Conservation (phyloP, 1,140 invertebrate species). For the Drosophila mayri region DNA sequence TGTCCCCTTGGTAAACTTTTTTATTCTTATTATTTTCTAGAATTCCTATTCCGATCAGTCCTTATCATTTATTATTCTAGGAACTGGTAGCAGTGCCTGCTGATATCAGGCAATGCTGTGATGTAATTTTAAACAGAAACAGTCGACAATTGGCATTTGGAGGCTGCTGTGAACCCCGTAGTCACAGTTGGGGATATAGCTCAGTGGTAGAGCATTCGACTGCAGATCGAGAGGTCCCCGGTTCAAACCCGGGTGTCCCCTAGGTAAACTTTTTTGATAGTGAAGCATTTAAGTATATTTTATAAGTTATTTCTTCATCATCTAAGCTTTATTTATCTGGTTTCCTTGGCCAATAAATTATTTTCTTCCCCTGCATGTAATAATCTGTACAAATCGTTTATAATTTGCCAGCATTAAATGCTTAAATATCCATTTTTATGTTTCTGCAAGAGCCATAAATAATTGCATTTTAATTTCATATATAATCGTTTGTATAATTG, state of each 20-base stretch:
- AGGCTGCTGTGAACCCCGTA: slow-evolving; percentile 14
- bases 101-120: neutral
- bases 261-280: slow-evolving; percentile 67
- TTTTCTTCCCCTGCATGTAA: neutral
- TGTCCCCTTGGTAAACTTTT: slow-evolving; percentile 45
- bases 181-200: slow-evolving; percentile 90
- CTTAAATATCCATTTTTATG: slow-evolving; percentile 10
- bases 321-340: neutral
- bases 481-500: slow-evolving; percentile 13
- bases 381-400: slow-evolving; percentile 4
- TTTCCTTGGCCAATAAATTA: neutral
- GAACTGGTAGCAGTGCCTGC: neutral
- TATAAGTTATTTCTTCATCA: neutral
- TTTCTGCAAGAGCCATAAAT: slow-evolving; percentile 5
- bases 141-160: neutral
- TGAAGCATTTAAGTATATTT: neutral
- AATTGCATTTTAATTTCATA: slow-evolving; percentile 7
- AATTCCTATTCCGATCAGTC: slow-evolving; percentile 1
- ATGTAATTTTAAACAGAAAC: neutral
- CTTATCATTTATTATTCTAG: slow-evolving; percentile 9
- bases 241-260: slow-evolving; percentile 98
- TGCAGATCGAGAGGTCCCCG: slow-evolving; percentile 96
- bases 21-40: neutral
- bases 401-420: slow-evolving; percentile 1
- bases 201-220: slow-evolving; percentile 97